Base-by-base conservation (phyloP, 2,888 invertebrate genomes). In the Ceramica pisi region DNA sequence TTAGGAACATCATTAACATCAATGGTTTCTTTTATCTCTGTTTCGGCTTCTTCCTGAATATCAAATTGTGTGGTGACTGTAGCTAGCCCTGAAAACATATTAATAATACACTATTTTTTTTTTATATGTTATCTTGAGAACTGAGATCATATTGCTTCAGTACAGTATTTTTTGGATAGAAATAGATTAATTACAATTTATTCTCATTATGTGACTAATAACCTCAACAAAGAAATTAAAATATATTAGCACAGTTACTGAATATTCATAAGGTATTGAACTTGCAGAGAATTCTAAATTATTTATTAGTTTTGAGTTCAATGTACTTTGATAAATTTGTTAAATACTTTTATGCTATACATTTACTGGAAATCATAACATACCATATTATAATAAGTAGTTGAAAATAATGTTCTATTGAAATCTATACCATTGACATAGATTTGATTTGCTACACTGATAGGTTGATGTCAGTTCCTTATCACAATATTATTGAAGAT, bases 1-100 rank as follows among this genome's bases (percentile, higher is more conserved):
- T 95, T 95, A 0, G 94, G 90, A 35, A 94, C 87, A 67, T 94
- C 94, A 23, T 89, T 82, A 38, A 62, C 44, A 9, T 93, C 93
- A 64, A 87, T 86, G 35, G 87, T 86, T 69, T 90, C 90, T 44
- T 87, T 87, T 8, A 78, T 81, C 46, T 90, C 88, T 19, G 83
- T 75, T 64, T 90, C 88, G 16, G 82, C 71, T 67, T 92, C 92
- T 75, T 94, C 93, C 64, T 93, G 92, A n/a, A 93, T 92, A 83
- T 95, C 94, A 86, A 91, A 93, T 79, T 94, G 94, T 61, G 84
- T 82, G 9, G 91, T 90, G 48, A 84, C 23, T 70, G 89, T 78
- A 8, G 83, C 82, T 16, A 90, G 71, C n/a, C 88, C 94, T 94
- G 85, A 19, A 88, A 88, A 48, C 12, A 31, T 12, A 12, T 57